Evolutionary conservation across 2,113 vertebrate species (phyloP), one percentile per base, ranked within the genome.

Genomic region (Myocastor coypus): DNA sequence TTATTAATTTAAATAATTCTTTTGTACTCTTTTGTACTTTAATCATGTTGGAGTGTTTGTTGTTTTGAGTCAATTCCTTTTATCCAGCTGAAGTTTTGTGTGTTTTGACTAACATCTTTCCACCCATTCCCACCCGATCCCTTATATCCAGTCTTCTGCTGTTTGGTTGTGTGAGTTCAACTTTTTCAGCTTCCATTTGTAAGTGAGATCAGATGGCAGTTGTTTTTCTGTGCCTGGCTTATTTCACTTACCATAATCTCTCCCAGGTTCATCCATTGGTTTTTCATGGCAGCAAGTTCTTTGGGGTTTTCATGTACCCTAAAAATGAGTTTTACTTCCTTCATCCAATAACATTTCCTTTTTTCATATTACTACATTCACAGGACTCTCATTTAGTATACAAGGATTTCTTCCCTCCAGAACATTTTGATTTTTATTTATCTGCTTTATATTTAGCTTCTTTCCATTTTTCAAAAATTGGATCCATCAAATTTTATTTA

Each of bases 271-370:
- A 52, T 22, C 24, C 73, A 66, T 0, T 32, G 59, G 11, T 61
- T 59, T 90, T 84, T 84, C 59, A 66, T 37, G 26, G 50, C 66
- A 55, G 34, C 19, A 94, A 66, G 22, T 89, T 84, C 22, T 77
- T 89, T 84, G 0, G 7, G 6, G 6, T 52, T 66, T 94, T 89
- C 80, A 59, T 61, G 46, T 59, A 0, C 24, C 30, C 17, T 75
- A 22, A 91, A 66, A n/a, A 28, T 17, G n/a, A 26, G 17, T 78
- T 59, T 85, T 85, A 0, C 46, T 77, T 46, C 22, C 57, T 85
- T 84, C 32, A 61, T 55, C 42, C 34, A 19, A 8, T 61, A 28
- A 42, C 40, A 37, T 75, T 75, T 77, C 46, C 55, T 64, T 66
- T 61, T 34, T 32, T 61, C 24, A 13, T 20, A 6, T 61, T 61